phyloP scores from a whole-genome alignment of 2,113 vertebrate genomes.

The human (Homo sapiens) region GRCh38 chr1:14755501-14756000 shows the following conservation, averaged over 20 bases:
- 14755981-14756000: not conserved
- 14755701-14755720: not conserved
- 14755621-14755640: conserved; percentile 10
- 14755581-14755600: conserved; percentile 38
- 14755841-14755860: not conserved
- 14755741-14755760: conserved; percentile 39
- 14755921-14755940: conserved; percentile 20
- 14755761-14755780: conserved; percentile 60
- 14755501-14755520: not conserved
- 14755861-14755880: not conserved
- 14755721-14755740: not conserved
- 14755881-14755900: not conserved
- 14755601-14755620: conserved; percentile 25
- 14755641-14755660: not conserved
- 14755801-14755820: not conserved
- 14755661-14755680: not conserved
- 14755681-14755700: conserved; percentile 34
- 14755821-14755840: not conserved
- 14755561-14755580: not conserved
- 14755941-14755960: not conserved
- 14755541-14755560: not conserved
- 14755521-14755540: not conserved
- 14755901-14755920: not conserved
- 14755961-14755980: not conserved
- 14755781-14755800: not conserved